phyloP scores from a whole-genome alignment of 2,113 vertebrate species.

The Lota lota region DNA sequence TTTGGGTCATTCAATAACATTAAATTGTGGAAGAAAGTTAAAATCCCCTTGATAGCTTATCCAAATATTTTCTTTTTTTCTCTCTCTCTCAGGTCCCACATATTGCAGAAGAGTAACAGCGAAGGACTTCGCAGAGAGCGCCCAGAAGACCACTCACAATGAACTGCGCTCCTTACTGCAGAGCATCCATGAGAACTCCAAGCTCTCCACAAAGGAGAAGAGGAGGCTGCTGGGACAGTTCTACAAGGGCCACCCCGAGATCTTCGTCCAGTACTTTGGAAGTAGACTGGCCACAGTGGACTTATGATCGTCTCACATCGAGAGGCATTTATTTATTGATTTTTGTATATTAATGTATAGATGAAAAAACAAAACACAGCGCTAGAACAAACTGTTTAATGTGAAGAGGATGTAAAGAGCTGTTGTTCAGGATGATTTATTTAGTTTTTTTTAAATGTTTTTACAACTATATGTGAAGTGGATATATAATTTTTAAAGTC shows the following conservation, averaged over 20 bases:
- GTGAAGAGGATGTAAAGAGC: slow-evolving; percentile 19
- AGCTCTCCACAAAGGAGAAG: slow-evolving; percentile 85
- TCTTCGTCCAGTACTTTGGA: slow-evolving; percentile 93
- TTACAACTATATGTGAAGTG: no score
- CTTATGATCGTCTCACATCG: slow-evolving; percentile 37
- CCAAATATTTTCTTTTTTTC: slow-evolving; percentile 1
- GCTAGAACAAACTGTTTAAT: slow-evolving; percentile 30
- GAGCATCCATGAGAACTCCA: slow-evolving; percentile 85
- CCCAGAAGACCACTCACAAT: slow-evolving; percentile 84
- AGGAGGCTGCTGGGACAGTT: slow-evolving; percentile 87
- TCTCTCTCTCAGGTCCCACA: slow-evolving; percentile 73
- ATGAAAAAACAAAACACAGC: slow-evolving; percentile 9
- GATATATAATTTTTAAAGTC: no score
- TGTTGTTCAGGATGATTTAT: slow-evolving; percentile 8
- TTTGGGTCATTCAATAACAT: neutral
- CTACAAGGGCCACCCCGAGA: slow-evolving; percentile 87
- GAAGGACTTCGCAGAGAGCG: slow-evolving; percentile 69
- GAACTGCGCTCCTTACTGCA: slow-evolving; percentile 83
- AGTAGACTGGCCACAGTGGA: slow-evolving; percentile 76
- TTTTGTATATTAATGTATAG: slow-evolving; percentile 36
- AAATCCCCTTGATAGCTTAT: neutral
- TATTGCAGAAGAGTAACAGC: slow-evolving; percentile 82
- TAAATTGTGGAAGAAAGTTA: neutral
- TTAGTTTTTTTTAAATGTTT: no score
- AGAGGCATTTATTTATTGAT: slow-evolving; percentile 29